Percentiles rank a stretch among this genome's conserved stretches.
Evolutionary conservation across 2,113 vertebrate genomes (phyloP).

Genomic region (Tragelaphus strepsiceros): DNA sequence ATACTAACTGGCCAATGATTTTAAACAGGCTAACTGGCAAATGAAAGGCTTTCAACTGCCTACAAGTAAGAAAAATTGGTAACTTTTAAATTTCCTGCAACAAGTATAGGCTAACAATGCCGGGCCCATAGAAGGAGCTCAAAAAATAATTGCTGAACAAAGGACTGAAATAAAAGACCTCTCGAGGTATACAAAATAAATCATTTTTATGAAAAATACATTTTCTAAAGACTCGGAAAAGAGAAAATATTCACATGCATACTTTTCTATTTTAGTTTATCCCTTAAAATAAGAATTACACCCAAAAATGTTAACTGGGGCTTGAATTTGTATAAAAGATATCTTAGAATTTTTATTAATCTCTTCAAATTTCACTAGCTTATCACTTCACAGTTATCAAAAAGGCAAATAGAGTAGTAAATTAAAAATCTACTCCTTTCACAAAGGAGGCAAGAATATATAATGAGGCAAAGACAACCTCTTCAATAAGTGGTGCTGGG

Average conservation of each 20-base stretch:
- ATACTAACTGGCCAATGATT: background rate
- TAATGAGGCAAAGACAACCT: background rate
- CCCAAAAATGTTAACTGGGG: background rate
- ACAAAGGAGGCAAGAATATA: background rate
- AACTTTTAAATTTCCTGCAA: background rate
- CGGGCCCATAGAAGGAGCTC: background rate
- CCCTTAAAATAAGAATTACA: constrained; percentile 21
- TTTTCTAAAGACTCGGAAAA: background rate
- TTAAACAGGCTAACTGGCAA: constrained; percentile 1
- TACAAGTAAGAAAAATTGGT: background rate
- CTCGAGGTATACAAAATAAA: background rate
- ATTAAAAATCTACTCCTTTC: background rate
- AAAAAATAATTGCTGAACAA: background rate
- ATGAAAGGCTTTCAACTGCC: background rate
- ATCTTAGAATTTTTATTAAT: constrained; percentile 12
- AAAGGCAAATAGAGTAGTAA: background rate
- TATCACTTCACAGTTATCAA: background rate
- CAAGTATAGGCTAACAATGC: background rate
- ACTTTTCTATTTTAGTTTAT: background rate
- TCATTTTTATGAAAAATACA: background rate
- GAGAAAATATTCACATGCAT: background rate
- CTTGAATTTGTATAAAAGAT: background rate
- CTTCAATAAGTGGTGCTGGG: background rate
- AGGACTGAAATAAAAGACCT: background rate
- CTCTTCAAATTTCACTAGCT: background rate